phyloP scores from a whole-genome alignment of 53 echinoderm and acorn worm species.

The Stichopus horrens region DNA sequence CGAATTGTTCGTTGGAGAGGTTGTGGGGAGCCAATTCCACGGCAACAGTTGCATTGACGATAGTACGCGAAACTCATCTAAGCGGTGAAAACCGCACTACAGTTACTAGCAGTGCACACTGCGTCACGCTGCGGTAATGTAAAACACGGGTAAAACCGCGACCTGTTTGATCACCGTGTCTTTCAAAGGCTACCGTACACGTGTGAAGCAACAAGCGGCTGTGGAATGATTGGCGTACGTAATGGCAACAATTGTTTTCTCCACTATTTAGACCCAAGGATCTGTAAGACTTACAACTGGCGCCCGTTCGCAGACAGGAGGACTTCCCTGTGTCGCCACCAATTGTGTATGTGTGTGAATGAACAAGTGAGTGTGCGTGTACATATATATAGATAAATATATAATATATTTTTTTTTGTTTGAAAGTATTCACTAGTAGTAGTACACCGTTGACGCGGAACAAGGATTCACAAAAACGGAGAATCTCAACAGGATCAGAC shows the following conservation, averaged over 20 bases:
- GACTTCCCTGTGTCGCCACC: constrained; percentile 47
- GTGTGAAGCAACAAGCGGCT: constrained; percentile 2
- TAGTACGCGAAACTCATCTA: background rate
- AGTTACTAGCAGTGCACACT: background rate
- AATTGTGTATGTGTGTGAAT: constrained; percentile 30
- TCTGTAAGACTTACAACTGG: constrained; percentile 46
- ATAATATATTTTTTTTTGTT: too few relatives aligned
- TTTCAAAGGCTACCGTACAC: constrained; percentile 23
- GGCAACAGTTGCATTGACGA: constrained; percentile 15
- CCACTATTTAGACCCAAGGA: constrained; percentile 27
- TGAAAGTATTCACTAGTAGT: too few relatives aligned
- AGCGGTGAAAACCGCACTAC: too few relatives aligned
- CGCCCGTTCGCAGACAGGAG: constrained; percentile 43
- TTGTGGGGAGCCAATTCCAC: constrained; percentile 5
- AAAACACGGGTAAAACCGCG: background rate
- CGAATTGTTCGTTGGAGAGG: background rate
- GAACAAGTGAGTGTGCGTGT: too few relatives aligned
- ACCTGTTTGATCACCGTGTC: background rate
- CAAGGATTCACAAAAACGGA: too few relatives aligned
- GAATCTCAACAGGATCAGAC: too few relatives aligned
- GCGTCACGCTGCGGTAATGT: constrained; percentile 1
- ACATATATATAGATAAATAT: too few relatives aligned
- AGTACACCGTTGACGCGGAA: too few relatives aligned
- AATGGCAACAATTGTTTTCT: constrained; percentile 48
- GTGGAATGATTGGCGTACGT: constrained; percentile 38